Base-by-base conservation (phyloP, 2,888 invertebrate genomes). In the Cerastoderma edule region DNA sequence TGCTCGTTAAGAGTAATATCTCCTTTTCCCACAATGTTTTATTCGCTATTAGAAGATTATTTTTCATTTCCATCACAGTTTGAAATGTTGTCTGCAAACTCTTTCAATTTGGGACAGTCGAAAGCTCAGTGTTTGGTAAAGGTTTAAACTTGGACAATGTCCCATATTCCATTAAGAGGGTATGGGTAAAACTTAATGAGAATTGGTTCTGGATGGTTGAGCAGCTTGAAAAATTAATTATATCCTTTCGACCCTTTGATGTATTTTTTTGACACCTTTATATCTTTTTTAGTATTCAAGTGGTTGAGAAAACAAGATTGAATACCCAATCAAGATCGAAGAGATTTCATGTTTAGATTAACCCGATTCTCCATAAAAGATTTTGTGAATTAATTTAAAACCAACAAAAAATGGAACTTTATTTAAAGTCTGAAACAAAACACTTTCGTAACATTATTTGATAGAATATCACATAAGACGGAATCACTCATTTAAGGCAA, bases 11-110 rank as follows among this genome's bases (percentile, higher is more conserved):
- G 5, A n/a, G n/a, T 50, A 8, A 13, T 13, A 13, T 50, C n/a
- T n/a, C 50, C 50, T 50, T 50, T 50, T n/a, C n/a, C n/a, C 50
- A 50, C n/a, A 50, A 50, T 50, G 50, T 50, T 50, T 50, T 50
- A 50, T 16, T 6, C 5, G 50, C 50, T 6, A n/a, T n/a, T n/a
- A n/a, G n/a, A n/a, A n/a, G n/a, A n/a, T n/a, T n/a, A n/a, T n/a
- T n/a, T n/a, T n/a, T n/a, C n/a, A n/a, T n/a, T n/a, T n/a, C n/a
- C n/a, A n/a, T n/a, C n/a, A n/a, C n/a, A n/a, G n/a, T n/a, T n/a
- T n/a, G n/a, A n/a, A n/a, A n/a, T n/a, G n/a, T n/a, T n/a, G n/a
- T n/a, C n/a, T n/a, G n/a, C n/a, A n/a, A n/a, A n/a, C n/a, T n/a
- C n/a, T n/a, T n/a, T n/a, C n/a, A n/a, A n/a, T n/a, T n/a, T n/a